Evolutionary conservation across 2,113 vertebrate genomes (phyloP).

Genomic region (Ceyx cyanopectus): DNA sequence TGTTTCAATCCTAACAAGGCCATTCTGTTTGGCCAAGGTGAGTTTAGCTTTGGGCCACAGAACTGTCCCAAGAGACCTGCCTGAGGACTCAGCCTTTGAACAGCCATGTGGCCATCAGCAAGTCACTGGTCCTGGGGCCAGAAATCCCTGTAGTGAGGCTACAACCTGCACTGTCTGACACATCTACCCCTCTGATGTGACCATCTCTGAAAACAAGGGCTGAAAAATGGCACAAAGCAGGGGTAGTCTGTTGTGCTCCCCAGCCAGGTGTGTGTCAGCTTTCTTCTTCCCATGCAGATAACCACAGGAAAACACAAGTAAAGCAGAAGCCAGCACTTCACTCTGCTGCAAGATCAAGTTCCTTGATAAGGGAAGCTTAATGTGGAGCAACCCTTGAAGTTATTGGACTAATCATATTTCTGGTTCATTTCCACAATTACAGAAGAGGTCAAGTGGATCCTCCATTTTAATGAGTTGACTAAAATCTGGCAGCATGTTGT

Average conservation of each 20-base stretch:
- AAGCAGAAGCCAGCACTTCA: background rate
- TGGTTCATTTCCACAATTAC: slow-evolving; percentile 11
- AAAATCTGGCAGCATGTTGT: background rate
- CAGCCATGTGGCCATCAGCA: background rate
- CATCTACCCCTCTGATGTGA: background rate
- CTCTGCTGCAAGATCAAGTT: background rate
- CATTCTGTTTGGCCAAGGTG: background rate
- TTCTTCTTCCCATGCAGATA: fast-evolving
- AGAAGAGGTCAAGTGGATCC: background rate
- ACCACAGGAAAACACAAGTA: fast-evolving
- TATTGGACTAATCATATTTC: background rate
- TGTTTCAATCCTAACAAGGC: background rate
- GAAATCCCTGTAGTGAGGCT: fast-evolving
- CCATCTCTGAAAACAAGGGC: background rate
- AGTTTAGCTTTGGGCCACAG: background rate
- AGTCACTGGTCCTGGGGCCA: background rate
- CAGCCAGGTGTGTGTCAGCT: background rate
- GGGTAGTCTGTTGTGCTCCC: background rate
- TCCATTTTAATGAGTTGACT: background rate
- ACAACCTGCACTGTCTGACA: background rate
- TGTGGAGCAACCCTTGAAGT: background rate
- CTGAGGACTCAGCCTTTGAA: background rate
- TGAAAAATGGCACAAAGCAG: fast-evolving
- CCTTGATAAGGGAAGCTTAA: background rate
- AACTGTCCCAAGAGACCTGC: background rate